Evolutionary conservation across 2,113 vertebrate genomes (phyloP).

Genomic region (Laterallus jamaicensis): DNA sequence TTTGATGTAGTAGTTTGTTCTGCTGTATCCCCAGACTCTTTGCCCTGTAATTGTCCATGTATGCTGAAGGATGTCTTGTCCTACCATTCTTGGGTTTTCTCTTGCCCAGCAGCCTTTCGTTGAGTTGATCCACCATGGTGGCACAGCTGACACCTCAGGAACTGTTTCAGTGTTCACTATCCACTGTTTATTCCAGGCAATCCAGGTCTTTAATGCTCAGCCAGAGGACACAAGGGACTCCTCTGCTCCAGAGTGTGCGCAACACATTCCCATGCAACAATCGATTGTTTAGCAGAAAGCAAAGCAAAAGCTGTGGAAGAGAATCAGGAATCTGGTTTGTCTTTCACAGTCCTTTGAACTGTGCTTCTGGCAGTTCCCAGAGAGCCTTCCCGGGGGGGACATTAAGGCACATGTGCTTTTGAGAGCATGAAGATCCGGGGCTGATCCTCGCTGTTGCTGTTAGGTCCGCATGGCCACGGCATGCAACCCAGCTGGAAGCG

Average conservation of each 20-base stretch:
- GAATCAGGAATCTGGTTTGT: neutral
- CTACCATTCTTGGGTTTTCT: neutral
- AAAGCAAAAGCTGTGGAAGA: neutral
- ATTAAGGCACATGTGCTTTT: neutral
- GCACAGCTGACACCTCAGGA: neutral
- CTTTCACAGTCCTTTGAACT: neutral
- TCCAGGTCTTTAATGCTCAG: neutral
- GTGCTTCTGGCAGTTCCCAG: neutral
- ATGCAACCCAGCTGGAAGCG: neutral
- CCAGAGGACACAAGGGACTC: neutral
- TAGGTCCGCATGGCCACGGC: neutral
- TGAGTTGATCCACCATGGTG: neutral
- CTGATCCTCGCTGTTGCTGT: neutral
- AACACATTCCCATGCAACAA: neutral
- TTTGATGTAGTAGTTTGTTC: neutral
- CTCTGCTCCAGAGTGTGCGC: neutral
- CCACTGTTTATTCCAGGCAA: neutral
- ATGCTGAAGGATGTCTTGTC: neutral
- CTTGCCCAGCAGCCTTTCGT: neutral
- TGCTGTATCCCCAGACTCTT: neutral
- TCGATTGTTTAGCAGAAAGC: neutral
- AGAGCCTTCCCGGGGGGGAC: neutral
- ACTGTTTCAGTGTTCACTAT: rapidly evolving
- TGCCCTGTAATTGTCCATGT: neutral
- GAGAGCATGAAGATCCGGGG: neutral